Base-by-base conservation (phyloP, 2,888 invertebrate species). In the Thelaira solivaga region DNA sequence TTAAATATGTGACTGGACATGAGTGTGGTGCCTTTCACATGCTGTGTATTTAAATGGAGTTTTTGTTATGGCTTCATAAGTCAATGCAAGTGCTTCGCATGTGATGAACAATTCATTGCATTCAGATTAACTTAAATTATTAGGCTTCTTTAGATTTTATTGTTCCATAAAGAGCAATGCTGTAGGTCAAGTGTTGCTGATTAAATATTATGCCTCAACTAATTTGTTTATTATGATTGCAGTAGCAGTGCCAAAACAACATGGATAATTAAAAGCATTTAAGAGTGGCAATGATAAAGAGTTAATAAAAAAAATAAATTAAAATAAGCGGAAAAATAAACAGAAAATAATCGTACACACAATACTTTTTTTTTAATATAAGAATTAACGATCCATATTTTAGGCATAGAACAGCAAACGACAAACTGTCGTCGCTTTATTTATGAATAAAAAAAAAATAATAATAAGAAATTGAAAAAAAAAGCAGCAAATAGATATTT, bases 111-210 rank as follows among this genome's bases (percentile, higher is more conserved):
- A 51, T 71, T 31, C 72, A 47, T 34, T 24, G 61, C 43, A 39
- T 36, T 34, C 20, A 36, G 53, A 61, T 74, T 67, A 34, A 57
- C 55, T 55, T 2, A 55, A 39, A 64, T 72, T 75, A 68, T 75
- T 75, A 68, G 74, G 74, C 67, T 75, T 75, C 74, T 39, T 75
- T 45, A 39, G 36, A 61, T 47, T 43, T 57, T 55, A 18, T 18
- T 64, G 61, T 20, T 69, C 41, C 47, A 55, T 57, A 59, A 59
- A 73, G 55, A 57, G 67, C 65, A 74, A 45, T 64, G 62, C 78
- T 74, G 68, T 74, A 74, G 78, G 78, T 78, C 78, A 78, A 78
- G 73, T 62, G 65, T 55, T 76, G 61, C 47, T 72, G 53, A 72
- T 76, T 76, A 41, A 73, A 67, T 49, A 55, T 53, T 73, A 62